Evolutionary conservation across 2,797 vertebrate genomes (phyloP), one percentile per base, ranked within the genome.

Genomic region (Malurus splendens): DNA sequence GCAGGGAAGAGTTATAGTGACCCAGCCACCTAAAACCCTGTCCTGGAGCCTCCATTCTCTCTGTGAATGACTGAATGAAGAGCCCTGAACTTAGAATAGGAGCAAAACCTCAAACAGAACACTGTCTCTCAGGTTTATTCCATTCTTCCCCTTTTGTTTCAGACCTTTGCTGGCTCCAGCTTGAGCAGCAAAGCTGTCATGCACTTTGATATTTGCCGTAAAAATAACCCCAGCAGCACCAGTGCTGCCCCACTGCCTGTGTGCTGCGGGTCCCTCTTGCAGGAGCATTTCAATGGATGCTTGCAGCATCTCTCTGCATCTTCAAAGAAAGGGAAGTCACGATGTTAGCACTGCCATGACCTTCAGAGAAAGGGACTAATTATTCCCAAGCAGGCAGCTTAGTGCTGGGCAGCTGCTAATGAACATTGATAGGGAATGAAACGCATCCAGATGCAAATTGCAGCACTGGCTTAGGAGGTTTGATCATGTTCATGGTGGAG

Each of bases 321-420:
- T 39, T 66, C 86, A 87, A 20, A 93, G 88, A 9, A 85, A 45
- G 62, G 48, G 41, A 52, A 88, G 84, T 68, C 62, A 10, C 1
- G 15, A 65, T 80, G 76, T 50, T 75, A 90, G 62, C 39, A 30
- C 72, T 57, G n/a, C 18, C 38, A 9, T 45, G 82, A 92, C 93
- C 91, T 92, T 94, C 88, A 87, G 72, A 92, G 73, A 59, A 85
- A 85, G 59, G 62, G 38, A 74, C 61, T 95, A 91, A 93, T 89
- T 90, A 93, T 87, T 93, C 84, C 90, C 75, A 68, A 83, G 82
- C 75, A 92, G 79, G 76, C 61, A 81, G 55, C 86, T 91, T 62
- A 78, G 62, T 60, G 66, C 70, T 91, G 86, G 88, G 86, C 87
- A 93, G 84, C 91, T 95, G 91, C 90, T 95, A 89, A 92, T 81